Percentiles rank a stretch among this genome's conserved stretches.
These are phyloP conservation scores for Pleuronectes platessa DNA, from an alignment of 2,113 vertebrate genomes.

Conservation along the genomic window DNA sequence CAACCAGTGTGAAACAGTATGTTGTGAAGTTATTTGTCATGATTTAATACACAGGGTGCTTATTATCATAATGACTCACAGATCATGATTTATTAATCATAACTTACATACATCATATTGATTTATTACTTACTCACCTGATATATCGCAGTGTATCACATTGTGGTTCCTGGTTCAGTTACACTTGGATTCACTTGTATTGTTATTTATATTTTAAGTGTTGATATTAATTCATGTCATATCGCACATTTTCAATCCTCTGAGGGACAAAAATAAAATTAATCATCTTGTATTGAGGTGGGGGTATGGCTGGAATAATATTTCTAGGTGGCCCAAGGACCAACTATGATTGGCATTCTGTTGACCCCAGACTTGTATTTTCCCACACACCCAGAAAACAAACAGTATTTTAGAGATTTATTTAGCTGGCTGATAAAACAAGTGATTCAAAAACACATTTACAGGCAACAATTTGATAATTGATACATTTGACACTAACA, in stretches of 20 bases:
- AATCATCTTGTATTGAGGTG: neutral
- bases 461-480: too few relatives aligned
- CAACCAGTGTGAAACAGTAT: neutral
- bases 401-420: too few relatives aligned
- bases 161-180: neutral
- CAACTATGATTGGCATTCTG: too few relatives aligned
- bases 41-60: neutral
- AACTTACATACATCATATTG: neutral
- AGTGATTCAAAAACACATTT: too few relatives aligned
- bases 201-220: too few relatives aligned
- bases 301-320: neutral
- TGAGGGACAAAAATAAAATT: neutral
- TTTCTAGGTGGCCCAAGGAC: neutral
- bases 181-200: neutral
- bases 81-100: neutral
- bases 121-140: neutral
- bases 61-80: neutral
- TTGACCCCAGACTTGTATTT: too few relatives aligned
- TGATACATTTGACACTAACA: too few relatives aligned
- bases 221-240: neutral
- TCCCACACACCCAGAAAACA: too few relatives aligned
- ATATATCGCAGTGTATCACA: neutral
- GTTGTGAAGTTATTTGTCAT: neutral
- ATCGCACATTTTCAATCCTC: neutral
- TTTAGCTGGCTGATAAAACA: too few relatives aligned